Percentiles rank a stretch among this genome's conserved stretches.
Conservation (phyloP, 1,140 invertebrate genomes). For the Andricus grossulariae region DNA sequence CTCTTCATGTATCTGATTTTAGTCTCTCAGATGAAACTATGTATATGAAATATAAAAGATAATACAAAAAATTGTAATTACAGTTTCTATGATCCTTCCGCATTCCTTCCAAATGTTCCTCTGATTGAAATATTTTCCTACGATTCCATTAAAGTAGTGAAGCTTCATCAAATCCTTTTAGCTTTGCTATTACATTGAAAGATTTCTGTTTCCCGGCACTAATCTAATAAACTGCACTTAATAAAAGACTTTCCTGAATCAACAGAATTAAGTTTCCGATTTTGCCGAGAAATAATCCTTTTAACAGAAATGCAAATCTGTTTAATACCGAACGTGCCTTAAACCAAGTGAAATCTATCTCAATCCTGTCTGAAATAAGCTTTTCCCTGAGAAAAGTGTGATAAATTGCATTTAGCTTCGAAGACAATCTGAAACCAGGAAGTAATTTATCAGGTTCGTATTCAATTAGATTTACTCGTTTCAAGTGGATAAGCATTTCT, state of each 20-base stretch:
- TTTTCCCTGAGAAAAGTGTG: constrained; percentile 19
- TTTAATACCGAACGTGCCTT: constrained; percentile 28
- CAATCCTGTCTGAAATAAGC: constrained; percentile 8
- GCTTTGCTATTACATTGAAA: too few relatives aligned
- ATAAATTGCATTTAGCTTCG: constrained; percentile 16
- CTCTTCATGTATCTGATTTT: too few relatives aligned
- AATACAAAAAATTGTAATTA: too few relatives aligned
- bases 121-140: too few relatives aligned
- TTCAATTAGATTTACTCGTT: constrained; percentile 26
- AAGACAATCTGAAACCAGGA: constrained; percentile 25
- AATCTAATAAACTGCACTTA: constrained; percentile 28
- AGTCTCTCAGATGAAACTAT: too few relatives aligned
- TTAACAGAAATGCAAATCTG: neutral
- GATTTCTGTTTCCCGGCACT: too few relatives aligned
- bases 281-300: neutral
- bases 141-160: too few relatives aligned
- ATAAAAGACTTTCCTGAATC: too few relatives aligned
- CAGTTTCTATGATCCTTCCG: too few relatives aligned
- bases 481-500: constrained; percentile 28
- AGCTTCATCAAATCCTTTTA: too few relatives aligned
- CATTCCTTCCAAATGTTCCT: too few relatives aligned
- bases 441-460: constrained; percentile 30
- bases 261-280: neutral
- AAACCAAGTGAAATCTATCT: constrained; percentile 24
- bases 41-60: too few relatives aligned